Conservation (phyloP, 2,113 vertebrate species). For the Thunnus maccoyii region DNA sequence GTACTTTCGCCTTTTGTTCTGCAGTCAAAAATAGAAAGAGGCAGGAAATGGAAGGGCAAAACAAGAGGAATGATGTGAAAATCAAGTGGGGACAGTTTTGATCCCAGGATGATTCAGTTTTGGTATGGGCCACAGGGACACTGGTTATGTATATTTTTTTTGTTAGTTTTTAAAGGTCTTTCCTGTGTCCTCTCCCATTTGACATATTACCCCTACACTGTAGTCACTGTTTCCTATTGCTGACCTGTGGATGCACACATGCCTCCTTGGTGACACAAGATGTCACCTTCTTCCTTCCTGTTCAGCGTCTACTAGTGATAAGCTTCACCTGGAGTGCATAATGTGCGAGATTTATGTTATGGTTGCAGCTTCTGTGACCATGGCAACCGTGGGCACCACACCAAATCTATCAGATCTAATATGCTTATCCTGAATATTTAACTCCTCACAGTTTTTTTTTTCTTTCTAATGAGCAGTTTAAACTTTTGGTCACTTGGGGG, state of each 20-base stretch:
- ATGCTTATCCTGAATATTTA: too few species aligned
- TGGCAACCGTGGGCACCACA: too few species aligned
- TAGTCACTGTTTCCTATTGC: not conserved
- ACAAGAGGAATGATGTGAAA: conserved; percentile 35
- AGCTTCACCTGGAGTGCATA: too few species aligned
- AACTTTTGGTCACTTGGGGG: too few species aligned
- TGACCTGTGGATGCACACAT: not conserved
- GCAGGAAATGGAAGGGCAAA: conserved; percentile 26
- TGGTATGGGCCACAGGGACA: not conserved
- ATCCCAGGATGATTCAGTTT: conserved; percentile 45
- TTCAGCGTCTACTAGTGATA: too few species aligned
- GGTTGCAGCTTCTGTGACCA: too few species aligned
- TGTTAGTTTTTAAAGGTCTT: conserved; percentile 6
- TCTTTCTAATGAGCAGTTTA: too few species aligned
- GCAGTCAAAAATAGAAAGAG: conserved; percentile 37
- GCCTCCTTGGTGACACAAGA: not conserved
- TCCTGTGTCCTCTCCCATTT: not conserved
- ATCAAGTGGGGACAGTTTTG: conserved; percentile 13
- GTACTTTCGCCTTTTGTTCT: conserved; percentile 27
- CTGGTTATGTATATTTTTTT: not conserved
- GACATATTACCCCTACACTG: not conserved
- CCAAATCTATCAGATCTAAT: too few species aligned
- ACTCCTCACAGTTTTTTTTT: too few species aligned
- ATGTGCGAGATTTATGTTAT: too few species aligned
- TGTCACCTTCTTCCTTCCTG: too few species aligned